These are phyloP conservation scores for Dreissena polymorpha DNA, from an alignment of 1,140 invertebrate species.

Conservation along the genomic window DNA sequence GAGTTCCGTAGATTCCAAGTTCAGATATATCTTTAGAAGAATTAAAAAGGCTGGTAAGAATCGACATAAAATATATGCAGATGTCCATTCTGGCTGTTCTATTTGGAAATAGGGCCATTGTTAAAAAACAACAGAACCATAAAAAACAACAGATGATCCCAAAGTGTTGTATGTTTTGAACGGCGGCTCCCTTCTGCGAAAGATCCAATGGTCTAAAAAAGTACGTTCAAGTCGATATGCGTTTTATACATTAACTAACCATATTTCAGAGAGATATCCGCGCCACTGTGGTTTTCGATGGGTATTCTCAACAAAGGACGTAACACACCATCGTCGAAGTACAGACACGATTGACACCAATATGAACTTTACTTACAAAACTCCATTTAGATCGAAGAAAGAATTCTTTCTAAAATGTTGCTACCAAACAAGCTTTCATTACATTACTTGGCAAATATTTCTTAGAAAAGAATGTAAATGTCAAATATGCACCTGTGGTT, in stretches of 20 bases:
- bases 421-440: constrained; percentile 57
- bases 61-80: too few relatives aligned
- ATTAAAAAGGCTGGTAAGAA: too few relatives aligned
- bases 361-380: constrained; percentile 23
- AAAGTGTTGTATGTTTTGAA: constrained; percentile 50
- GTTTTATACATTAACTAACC: too few relatives aligned
- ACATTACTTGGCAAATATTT: constrained; percentile 44
- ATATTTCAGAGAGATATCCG: not conserved
- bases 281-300: constrained; percentile 43
- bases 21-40: too few relatives aligned
- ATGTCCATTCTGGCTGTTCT: constrained; percentile 51
- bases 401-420: constrained; percentile 42
- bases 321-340: constrained; percentile 35
- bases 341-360: constrained; percentile 18
- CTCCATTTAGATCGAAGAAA: constrained; percentile 40
- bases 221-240: constrained; percentile 32
- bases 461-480: constrained; percentile 3
- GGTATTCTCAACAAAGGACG: constrained; percentile 44
- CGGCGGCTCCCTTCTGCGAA: constrained; percentile 56
- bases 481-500: constrained; percentile 46
- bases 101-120: constrained; percentile 43
- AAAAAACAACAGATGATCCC: too few relatives aligned
- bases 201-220: constrained; percentile 41
- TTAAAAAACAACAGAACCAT: not conserved
- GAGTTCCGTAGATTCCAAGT: too few relatives aligned